Conservation (phyloP, 2,113 vertebrate genomes). For the Sitta europaea region DNA sequence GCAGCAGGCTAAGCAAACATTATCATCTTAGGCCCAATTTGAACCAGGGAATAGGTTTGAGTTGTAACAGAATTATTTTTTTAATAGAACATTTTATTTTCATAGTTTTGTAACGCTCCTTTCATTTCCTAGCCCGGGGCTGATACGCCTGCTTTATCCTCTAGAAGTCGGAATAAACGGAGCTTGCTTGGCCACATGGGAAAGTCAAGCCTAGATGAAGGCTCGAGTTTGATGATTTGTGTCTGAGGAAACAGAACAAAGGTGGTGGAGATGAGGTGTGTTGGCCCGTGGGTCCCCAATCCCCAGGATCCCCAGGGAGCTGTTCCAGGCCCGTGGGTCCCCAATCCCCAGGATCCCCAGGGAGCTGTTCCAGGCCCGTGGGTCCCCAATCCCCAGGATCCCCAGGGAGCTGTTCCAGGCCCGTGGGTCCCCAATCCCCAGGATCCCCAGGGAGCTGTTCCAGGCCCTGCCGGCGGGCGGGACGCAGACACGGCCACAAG, state of each 20-base stretch:
- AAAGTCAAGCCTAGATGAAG: not conserved
- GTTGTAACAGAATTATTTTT: slow-evolving; percentile 14
- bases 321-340: not conserved
- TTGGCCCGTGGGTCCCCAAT: not conserved
- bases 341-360: not conserved
- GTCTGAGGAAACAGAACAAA: not conserved
- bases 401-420: not conserved
- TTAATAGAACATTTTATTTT: slow-evolving; percentile 51
- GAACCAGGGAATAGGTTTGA: slow-evolving; percentile 16
- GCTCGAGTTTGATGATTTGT: not conserved
- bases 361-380: not conserved
- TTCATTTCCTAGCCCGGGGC: not conserved
- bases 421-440: not conserved
- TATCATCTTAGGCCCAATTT: not conserved
- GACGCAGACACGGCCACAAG: accelerated
- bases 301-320: not conserved
- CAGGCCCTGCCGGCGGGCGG: not conserved
- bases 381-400: not conserved
- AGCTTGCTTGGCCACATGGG: not conserved
- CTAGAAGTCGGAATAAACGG: not conserved
- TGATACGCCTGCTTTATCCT: not conserved
- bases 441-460: not conserved
- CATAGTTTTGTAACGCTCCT: not conserved
- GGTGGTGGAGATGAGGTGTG: not conserved
- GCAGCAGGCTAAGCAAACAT: slow-evolving; percentile 12